Base-by-base conservation (phyloP, 2,888 invertebrate species). In the Bembecia ichneumoniformis region DNA sequence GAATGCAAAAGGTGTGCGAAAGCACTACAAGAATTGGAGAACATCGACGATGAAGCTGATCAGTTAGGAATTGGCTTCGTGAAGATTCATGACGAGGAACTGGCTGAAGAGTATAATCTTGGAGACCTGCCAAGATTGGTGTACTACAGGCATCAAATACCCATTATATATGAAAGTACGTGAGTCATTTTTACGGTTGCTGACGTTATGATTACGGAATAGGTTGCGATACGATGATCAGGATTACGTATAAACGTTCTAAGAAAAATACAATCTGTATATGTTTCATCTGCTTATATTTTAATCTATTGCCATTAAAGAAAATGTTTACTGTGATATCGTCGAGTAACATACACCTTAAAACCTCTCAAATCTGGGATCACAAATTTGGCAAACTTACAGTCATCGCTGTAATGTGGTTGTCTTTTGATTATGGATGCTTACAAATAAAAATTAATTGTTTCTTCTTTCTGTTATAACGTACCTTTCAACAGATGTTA, bases 31-130 rank as follows among this genome's bases (percentile, higher is more conserved):
- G 96, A 96, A 82, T 78, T 97, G 78, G 96, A 97, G 82, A 96
- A 96, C 84, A 96, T 97, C 72, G 96, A 96, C 72, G 96, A 97
- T 68, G 96, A 97, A 79, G 96, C 96, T 35, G 96, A 96, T 82
- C 96, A 96, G 77, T 89, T 97, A 58, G 96, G 96, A 56, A 96
- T 97, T 69, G 96, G 96, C 60, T 96, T 97, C 78, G 96, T 97
- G 56, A 97, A 97, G 86, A 96, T 97, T 71, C 94, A 96, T 68
- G 97, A 97, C 74, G 95, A 96, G 80, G 91, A 91, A 65, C 88
- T 97, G 60, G 96, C 96, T 55, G 96, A 96, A 69, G 96, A 97
- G 86, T 97, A 97, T 87, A 96, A 94, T 88, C 89, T 97, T 78
- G 96, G 95, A 70, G 90, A 91, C 52, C 86, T 97, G 71, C 97